A percentile compares a stretch with the other conserved stretches of the same genome.
Conservation (phyloP, 2,113 vertebrate genomes). For the Helogale parvula region DNA sequence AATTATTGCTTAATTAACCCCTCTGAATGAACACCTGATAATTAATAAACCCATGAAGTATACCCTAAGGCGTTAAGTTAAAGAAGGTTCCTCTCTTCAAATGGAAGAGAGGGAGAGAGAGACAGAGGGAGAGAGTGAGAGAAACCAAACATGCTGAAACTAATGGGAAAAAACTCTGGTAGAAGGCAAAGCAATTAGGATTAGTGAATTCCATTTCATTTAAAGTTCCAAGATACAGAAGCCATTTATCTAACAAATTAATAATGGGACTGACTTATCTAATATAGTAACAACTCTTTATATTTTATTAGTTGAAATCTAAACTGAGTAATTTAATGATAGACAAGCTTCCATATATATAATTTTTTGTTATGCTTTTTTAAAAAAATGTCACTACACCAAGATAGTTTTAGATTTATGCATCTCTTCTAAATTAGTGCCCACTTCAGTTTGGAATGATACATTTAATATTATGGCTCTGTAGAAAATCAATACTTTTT, state of each 20-base stretch:
- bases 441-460: slow-evolving; percentile 65
- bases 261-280: slow-evolving; percentile 87
- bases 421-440: slow-evolving; percentile 58
- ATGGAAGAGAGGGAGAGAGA: slow-evolving; percentile 73
- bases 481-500: slow-evolving; percentile 77
- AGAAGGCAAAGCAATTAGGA: slow-evolving; percentile 90
- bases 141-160: slow-evolving; percentile 86
- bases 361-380: slow-evolving; percentile 35
- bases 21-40: slow-evolving; percentile 89
- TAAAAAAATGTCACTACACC: neutral
- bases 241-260: slow-evolving; percentile 91
- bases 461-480: slow-evolving; percentile 67
- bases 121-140: neutral
- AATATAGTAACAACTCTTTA: slow-evolving; percentile 86
- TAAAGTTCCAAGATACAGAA: slow-evolving; percentile 89
- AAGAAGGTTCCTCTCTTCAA: slow-evolving; percentile 87
- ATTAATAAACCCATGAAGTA: slow-evolving; percentile 89
- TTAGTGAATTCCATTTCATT: slow-evolving; percentile 91
- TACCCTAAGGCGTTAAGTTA: slow-evolving; percentile 87
- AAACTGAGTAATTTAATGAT: slow-evolving; percentile 86
- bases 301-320: slow-evolving; percentile 89
- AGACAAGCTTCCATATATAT: slow-evolving; percentile 74
- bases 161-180: slow-evolving; percentile 89
- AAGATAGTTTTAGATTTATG: slow-evolving; percentile 70
- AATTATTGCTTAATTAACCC: slow-evolving; percentile 91